phyloP scores from a whole-genome alignment of 2,888 invertebrate genomes.

The Ischnura elegans region DNA sequence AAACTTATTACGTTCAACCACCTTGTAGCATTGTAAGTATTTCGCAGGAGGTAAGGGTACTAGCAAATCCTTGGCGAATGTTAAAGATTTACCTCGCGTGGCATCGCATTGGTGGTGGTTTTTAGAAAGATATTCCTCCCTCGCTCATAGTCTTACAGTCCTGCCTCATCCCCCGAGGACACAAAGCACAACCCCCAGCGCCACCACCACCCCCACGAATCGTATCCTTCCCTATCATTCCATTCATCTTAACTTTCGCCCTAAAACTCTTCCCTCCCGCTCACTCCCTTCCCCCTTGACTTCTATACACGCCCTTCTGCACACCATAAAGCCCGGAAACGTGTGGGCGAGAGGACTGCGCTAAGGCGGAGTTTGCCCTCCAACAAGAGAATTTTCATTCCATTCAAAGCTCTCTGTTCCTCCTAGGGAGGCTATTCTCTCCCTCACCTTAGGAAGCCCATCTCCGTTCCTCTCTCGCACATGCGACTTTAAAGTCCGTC shows the following conservation, averaged over 20 bases:
- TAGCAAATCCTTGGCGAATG: too few species aligned
- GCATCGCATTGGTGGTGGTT: too few species aligned
- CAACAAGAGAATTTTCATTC: slow-evolving; percentile 48
- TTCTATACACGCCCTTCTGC: slow-evolving; percentile 8
- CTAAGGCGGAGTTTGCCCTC: not conserved
- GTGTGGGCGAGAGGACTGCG: not conserved
- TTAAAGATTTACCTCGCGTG: too few species aligned
- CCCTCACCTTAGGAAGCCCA: not conserved
- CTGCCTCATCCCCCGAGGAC: not conserved
- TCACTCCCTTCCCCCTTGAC: not conserved
- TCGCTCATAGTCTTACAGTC: not conserved
- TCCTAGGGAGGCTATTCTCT: not conserved
- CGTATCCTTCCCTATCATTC: not conserved
- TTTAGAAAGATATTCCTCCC: too few species aligned
- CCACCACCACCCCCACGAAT: not conserved
- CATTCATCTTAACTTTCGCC: slow-evolving; percentile 50
- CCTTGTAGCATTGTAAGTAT: too few species aligned
- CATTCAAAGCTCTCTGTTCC: slow-evolving; percentile 41
- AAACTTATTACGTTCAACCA: too few species aligned
- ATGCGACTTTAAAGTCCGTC: too few species aligned
- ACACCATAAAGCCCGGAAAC: not conserved
- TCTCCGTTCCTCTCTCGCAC: too few species aligned
- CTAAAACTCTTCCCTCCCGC: not conserved
- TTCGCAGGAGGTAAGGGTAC: too few species aligned
- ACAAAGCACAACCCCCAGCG: not conserved